phyloP scores from a whole-genome alignment of 2,113 vertebrate genomes.

The Paradoxurus hermaphroditus region DNA sequence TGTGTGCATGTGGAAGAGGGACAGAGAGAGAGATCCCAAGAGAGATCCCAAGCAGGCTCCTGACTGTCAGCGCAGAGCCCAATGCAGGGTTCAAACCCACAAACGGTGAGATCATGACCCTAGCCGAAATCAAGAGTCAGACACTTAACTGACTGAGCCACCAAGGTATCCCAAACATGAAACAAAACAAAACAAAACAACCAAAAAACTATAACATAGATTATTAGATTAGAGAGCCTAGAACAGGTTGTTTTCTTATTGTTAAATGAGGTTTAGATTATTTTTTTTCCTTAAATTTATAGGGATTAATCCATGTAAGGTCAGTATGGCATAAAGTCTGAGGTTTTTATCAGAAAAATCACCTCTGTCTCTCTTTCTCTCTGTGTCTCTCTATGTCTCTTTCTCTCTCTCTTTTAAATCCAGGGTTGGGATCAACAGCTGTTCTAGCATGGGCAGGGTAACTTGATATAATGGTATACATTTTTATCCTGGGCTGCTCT shows the following conservation, averaged over 20 bases:
- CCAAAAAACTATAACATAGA: not conserved
- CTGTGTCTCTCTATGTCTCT: no score
- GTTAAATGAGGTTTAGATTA: slow-evolving; percentile 44
- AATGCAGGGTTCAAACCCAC: no score
- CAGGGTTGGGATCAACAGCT: slow-evolving; percentile 83
- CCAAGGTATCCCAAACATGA: no score
- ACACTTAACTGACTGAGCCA: no score
- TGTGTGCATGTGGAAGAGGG: no score
- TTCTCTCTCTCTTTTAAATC: not conserved
- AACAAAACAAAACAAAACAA: no score
- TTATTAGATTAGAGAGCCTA: not conserved
- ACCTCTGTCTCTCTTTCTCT: not conserved
- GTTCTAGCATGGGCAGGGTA: slow-evolving; percentile 82
- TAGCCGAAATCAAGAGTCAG: no score
- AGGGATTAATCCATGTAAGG: slow-evolving; percentile 3
- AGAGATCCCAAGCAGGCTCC: no score
- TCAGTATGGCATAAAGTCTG: slow-evolving; percentile 4
- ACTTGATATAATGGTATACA: slow-evolving; percentile 71
- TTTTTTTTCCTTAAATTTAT: slow-evolving; percentile 4
- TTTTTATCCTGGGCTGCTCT: slow-evolving; percentile 75
- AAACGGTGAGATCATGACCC: no score
- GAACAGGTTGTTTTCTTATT: not conserved
- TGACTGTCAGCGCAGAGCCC: no score
- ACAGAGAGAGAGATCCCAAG: no score
- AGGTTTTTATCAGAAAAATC: slow-evolving; percentile 53